These are phyloP conservation scores for Amphipyra berbera DNA, from an alignment of 2,888 invertebrate species.

Conservation along the genomic window DNA sequence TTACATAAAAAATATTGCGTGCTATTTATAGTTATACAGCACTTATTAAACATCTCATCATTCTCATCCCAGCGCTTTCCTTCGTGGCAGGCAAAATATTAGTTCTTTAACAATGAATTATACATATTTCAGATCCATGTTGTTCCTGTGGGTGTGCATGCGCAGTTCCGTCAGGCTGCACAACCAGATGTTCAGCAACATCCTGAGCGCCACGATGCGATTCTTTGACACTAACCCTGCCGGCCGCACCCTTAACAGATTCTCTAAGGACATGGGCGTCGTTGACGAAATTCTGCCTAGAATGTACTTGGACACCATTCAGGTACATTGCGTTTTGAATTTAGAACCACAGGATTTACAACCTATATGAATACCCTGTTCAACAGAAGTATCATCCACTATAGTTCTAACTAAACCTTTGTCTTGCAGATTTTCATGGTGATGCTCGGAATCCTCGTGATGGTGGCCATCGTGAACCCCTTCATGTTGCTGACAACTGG, in stretches of 20 bases:
- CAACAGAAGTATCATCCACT: background rate
- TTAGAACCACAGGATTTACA: background rate
- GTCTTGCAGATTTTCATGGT: conserved; percentile 91
- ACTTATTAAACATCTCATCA: too few relatives aligned
- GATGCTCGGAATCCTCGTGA: conserved; percentile 92
- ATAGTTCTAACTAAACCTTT: background rate
- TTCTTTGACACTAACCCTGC: conserved; percentile 96
- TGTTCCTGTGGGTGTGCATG: conserved; percentile 94
- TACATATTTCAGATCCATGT: conserved; percentile 88
- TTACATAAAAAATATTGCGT: too few relatives aligned
- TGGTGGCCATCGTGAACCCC: conserved; percentile 93
- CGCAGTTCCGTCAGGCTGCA: conserved; percentile 93
- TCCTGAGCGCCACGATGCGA: conserved; percentile 93
- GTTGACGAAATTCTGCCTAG: conserved; percentile 93
- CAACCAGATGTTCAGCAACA: conserved; percentile 93
- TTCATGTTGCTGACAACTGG: conserved; percentile 91
- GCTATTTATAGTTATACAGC: too few relatives aligned
- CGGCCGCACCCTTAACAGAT: conserved; percentile 95
- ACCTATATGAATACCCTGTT: background rate
- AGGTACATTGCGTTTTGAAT: conserved; percentile 71
- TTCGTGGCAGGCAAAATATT: too few relatives aligned
- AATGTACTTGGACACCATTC: conserved; percentile 91
- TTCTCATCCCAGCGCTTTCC: too few relatives aligned
- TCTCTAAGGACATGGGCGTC: conserved; percentile 95
- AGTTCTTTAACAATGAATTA: background rate